A percentile compares a stretch with the other conserved stretches of the same genome.
Evolutionary conservation across 2,888 invertebrate species (phyloP).

Genomic region (Metalampra italica): DNA sequence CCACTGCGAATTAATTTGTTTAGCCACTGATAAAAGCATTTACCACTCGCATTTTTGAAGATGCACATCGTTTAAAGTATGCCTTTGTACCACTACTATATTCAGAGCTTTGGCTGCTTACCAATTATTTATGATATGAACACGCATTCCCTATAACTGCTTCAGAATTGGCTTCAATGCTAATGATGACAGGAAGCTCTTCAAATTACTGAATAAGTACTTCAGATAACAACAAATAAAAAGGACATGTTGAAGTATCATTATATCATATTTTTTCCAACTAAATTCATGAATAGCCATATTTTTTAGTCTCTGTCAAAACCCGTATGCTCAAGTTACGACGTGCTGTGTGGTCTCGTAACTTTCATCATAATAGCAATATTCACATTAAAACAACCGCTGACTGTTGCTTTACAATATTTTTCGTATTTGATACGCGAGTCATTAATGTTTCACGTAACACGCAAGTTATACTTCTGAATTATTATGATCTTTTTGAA

Average conservation of each 20-base stretch:
- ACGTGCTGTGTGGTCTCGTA: background rate
- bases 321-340: conserved; percentile 1
- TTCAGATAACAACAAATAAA: too few relatives aligned
- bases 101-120: background rate
- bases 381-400: background rate
- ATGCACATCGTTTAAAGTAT: background rate
- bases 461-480: too few relatives aligned
- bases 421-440: too few relatives aligned
- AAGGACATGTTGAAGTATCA: too few relatives aligned
- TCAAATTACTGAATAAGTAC: background rate
- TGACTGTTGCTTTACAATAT: background rate
- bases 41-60: background rate
- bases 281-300: background rate
- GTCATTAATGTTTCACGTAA: too few relatives aligned
- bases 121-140: background rate
- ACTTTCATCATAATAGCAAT: background rate
- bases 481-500: too few relatives aligned
- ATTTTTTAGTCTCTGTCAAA: background rate
- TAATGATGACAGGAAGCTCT: background rate
- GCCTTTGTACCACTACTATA: background rate
- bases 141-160: background rate
- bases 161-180: background rate
- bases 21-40: background rate
- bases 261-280: too few relatives aligned
- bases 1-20: background rate